phyloP scores from a whole-genome alignment of 2,797 vertebrate species.

The Saxicola maurus region DNA sequence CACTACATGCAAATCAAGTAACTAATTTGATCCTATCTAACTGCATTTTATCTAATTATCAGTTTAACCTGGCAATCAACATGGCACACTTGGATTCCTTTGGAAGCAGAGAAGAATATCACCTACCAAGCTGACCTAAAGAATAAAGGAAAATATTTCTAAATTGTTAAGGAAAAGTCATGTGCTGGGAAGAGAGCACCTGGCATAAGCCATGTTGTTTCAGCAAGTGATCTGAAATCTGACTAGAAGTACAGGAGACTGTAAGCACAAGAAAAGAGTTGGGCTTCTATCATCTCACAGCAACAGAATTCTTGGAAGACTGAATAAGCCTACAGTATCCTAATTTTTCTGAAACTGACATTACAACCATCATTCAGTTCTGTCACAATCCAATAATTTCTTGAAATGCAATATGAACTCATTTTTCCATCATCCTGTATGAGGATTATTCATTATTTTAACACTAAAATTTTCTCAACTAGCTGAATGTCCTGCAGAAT shows the following conservation, averaged over 20 bases:
- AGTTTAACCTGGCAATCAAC: background rate
- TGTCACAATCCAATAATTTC: background rate
- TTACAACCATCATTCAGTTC: background rate
- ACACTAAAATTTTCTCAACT: background rate
- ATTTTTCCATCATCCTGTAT: background rate
- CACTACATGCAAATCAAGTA: background rate
- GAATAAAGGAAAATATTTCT: background rate
- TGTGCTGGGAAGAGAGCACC: background rate
- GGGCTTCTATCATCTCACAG: background rate
- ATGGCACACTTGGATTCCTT: background rate
- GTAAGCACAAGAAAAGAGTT: background rate
- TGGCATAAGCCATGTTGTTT: background rate
- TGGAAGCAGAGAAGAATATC: background rate
- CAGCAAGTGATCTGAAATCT: background rate
- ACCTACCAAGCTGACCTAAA: background rate
- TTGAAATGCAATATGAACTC: background rate
- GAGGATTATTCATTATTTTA: background rate
- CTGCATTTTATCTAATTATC: background rate
- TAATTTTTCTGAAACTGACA: background rate
- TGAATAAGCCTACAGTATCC: background rate
- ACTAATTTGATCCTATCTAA: background rate
- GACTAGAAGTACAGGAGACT: rapidly evolving
- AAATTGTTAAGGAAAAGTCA: background rate
- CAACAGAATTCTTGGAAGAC: background rate
- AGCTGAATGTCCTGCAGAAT: background rate